Evolutionary conservation across 2,113 vertebrate genomes (phyloP).

Genomic region (Nipponia nippon): DNA sequence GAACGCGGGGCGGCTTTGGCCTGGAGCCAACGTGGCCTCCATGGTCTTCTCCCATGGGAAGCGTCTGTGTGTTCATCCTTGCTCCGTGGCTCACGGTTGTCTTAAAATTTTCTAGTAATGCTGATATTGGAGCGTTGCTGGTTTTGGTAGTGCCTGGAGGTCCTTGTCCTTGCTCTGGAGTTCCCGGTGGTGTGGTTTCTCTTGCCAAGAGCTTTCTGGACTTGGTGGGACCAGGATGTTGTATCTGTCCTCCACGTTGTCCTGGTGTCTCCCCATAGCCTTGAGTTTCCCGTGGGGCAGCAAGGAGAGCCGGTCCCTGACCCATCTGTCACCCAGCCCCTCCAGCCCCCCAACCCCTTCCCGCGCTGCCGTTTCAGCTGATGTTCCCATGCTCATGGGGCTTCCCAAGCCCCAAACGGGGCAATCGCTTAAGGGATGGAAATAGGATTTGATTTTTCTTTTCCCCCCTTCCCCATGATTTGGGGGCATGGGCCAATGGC

Average conservation of each 20-base stretch:
- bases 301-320: neutral
- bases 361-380: accelerated
- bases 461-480: too few relatives aligned
- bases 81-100: neutral
- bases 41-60: neutral
- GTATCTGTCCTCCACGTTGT: neutral
- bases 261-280: neutral
- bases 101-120: neutral
- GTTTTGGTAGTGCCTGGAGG: neutral
- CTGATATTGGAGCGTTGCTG: too few relatives aligned
- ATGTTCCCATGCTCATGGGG: neutral
- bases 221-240: neutral
- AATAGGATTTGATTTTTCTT: neutral
- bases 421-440: neutral
- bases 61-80: accelerated
- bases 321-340: neutral
- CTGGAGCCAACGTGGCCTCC: neutral
- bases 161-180: neutral
- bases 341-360: neutral
- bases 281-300: neutral
- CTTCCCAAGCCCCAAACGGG: neutral
- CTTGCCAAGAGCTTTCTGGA: neutral
- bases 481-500: neutral
- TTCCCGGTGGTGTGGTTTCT: neutral
- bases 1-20: neutral